Evolutionary conservation across 2,888 invertebrate genomes (phyloP), one percentile per base, ranked within the genome.

Genomic region (Dasysyrphus albostriatus): DNA sequence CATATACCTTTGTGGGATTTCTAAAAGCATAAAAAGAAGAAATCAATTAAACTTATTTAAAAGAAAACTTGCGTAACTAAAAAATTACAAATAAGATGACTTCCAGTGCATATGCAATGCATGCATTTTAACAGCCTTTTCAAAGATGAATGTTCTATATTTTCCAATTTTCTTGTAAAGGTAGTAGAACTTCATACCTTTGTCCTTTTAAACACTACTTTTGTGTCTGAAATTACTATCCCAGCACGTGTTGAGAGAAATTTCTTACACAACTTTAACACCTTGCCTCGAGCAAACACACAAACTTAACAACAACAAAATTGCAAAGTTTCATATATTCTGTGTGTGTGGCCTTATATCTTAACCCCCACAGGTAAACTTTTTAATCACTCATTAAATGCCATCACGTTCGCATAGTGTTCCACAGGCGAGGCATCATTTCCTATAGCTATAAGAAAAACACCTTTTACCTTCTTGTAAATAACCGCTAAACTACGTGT

Each of bases 381-480:
- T 80, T 80, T 84, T 84, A 75, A 84, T 76, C 80, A 80, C 84
- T 80, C 80, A 84, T 84, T 84, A 84, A 65, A 80, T 54, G 32
- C 75, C 65, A 39, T 80, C 84, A 84, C 84, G 84, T 84, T 69
- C 19, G 10, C 39, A 37, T 8, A 14, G 54, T 54, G 19, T 37
- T 67, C 67, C 24, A 3, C 24, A 24, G 24, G 37, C 44, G 8
- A 16, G 34, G 51, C 69, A 54, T 69, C n/a, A 29, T 42, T 42
- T 42, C 5, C 12, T 9, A 24, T 24, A 14, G 14, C 10, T 9
- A n/a, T n/a, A 14, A 14, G 3, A 24, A 67, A 47, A 49, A 67
- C 19, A 47, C 32, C 32, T 47, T 14, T 65, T 65, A 12, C 65
- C 67, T 34, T 69, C 65, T 69, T 69, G 51, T 51, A 51, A 69